Base-by-base conservation (phyloP, 2,113 vertebrate genomes). In the Carettochelys insculpta region DNA sequence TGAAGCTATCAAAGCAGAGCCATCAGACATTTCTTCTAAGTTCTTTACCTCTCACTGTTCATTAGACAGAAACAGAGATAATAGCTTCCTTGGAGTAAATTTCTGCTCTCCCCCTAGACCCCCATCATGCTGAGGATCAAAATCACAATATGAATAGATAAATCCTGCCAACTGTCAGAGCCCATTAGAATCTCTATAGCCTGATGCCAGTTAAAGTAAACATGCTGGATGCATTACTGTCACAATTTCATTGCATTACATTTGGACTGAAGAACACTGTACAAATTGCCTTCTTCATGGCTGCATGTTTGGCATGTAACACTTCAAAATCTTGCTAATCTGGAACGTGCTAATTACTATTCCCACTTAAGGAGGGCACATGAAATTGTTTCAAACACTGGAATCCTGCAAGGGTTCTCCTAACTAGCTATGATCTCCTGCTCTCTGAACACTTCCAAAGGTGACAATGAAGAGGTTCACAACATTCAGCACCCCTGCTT, bases 331-430 rank as follows among this genome's bases (percentile, higher is more conserved):
- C 92, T 94, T 94, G 80, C 83, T 97, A 96, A 97, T 97, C 95
- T 97, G 97, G 97, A 96, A 96, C 96, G 95, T 87, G 53, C 92
- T 94, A 95, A 97, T 97, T 97, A 96, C 97, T 96, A 94, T 94
- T 94, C 77, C 92, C 96, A 93, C 94, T 95, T 95, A 97, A 94
- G 93, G 91, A 92, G 83, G 93, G 89, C 91, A 88, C 76, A 96
- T 95, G 94, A 97, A 97, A 97, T 97, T 95, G 88, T 93, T 93
- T 91, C 92, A 94, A 95, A 92, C 88, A 92, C 84, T 91, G 92
- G 92, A 92, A 96, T 95, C 93, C 94, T 96, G 93, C 83, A 87
- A 96, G 90, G 92, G 95, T 92, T 95, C 58, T 83, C 89, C 90
- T 96, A 96, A 97, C 97, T 94, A 97, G 93, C 85, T 92, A 68